phyloP scores from a whole-genome alignment of 2,888 invertebrate species.

The Mayetiola destructor region DNA sequence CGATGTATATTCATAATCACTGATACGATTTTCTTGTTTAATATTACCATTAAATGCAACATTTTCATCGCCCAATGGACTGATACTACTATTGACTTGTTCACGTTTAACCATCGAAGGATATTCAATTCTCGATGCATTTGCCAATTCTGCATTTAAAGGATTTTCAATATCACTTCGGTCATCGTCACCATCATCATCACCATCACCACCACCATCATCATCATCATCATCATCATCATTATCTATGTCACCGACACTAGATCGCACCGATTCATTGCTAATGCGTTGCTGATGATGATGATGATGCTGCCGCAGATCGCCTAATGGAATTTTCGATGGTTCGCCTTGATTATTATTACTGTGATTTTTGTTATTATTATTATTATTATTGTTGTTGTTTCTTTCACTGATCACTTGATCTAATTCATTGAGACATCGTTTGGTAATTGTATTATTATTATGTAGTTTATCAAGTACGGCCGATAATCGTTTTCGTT shows the following conservation, averaged over 20 bases:
- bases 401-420: slow-evolving; percentile 33
- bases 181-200: slow-evolving; percentile 17
- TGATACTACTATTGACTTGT: not conserved
- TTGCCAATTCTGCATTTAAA: too few species aligned
- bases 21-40: slow-evolving; percentile 6
- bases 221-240: slow-evolving; percentile 11
- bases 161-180: not conserved
- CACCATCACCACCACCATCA: slow-evolving; percentile 24
- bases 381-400: slow-evolving; percentile 22
- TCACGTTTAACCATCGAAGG: slow-evolving; percentile 25
- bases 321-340: not conserved
- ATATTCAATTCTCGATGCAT: too few species aligned
- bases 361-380: too few species aligned
- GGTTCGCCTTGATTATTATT: slow-evolving; percentile 17
- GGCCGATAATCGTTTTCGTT: slow-evolving; percentile 63
- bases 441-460: slow-evolving; percentile 34
- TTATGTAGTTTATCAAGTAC: slow-evolving; percentile 60
- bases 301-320: too few species aligned
- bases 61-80: slow-evolving; percentile 14
- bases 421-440: slow-evolving; percentile 17
- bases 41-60: slow-evolving; percentile 8
- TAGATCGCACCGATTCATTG: not conserved
- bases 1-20: slow-evolving; percentile 3
- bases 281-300: not conserved
- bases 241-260: slow-evolving; percentile 23